Evolutionary conservation across 2,113 vertebrate species (phyloP).

Genomic region (Poeciliopsis prolifica): DNA sequence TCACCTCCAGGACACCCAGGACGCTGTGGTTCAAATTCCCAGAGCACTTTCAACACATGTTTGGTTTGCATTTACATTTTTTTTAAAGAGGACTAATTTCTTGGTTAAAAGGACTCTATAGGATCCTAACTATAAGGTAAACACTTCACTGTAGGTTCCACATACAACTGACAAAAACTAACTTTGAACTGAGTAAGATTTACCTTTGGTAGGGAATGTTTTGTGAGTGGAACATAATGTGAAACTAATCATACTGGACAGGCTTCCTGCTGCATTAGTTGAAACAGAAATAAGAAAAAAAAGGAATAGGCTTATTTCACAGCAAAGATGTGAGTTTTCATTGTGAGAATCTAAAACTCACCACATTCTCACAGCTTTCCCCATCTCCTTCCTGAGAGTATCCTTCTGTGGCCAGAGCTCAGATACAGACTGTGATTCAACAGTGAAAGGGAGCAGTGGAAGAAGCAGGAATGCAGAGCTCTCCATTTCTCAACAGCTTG

Average conservation of each 20-base stretch:
- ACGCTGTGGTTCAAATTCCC: not conserved
- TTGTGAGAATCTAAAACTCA: not conserved
- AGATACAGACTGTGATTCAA: conserved; percentile 8
- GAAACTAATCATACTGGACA: too few relatives aligned
- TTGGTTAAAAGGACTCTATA: not conserved
- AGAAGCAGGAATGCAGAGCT: conserved; percentile 19
- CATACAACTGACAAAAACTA: not conserved
- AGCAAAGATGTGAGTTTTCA: not conserved
- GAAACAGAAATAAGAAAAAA: not conserved
- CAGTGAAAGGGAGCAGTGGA: not conserved
- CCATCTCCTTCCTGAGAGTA: not conserved
- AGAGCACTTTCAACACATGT: not conserved
- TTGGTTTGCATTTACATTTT: not conserved
- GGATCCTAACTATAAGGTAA: not conserved
- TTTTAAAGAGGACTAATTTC: not conserved
- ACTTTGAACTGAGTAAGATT: too few relatives aligned
- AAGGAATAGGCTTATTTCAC: not conserved
- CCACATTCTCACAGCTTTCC: not conserved
- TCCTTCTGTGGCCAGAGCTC: not conserved
- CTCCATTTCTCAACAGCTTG: conserved; percentile 32
- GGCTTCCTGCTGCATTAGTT: not conserved
- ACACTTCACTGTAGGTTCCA: not conserved
- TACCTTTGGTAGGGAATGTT: not conserved
- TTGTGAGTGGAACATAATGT: not conserved
- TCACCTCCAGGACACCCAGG: not conserved